Conservation (phyloP, 2,888 invertebrate genomes). For the Boloria selene region DNA sequence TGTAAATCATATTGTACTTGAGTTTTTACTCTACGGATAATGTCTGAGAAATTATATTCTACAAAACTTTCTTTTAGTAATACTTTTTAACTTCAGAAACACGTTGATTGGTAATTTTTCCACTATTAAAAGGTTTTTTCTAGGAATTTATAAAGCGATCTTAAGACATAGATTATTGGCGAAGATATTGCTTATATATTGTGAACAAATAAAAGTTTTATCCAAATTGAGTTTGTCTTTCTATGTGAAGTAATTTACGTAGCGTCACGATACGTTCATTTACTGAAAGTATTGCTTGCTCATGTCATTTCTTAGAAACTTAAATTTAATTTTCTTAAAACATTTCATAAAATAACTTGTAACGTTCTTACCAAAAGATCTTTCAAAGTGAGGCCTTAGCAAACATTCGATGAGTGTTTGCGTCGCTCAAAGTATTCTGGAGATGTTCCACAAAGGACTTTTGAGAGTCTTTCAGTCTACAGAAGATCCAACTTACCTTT, state of each 20-base stretch:
- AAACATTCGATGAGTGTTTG: slow-evolving; percentile 41
- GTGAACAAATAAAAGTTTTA: too few relatives aligned
- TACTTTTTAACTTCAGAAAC: too few relatives aligned
- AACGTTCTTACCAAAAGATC: slow-evolving; percentile 22
- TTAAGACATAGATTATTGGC: too few relatives aligned
- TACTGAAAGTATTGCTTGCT: too few relatives aligned
- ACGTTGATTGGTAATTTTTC: too few relatives aligned
- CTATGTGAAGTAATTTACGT: too few relatives aligned
- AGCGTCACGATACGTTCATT: too few relatives aligned
- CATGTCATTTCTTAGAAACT: not conserved
- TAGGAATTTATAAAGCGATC: too few relatives aligned
- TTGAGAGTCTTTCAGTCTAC: slow-evolving; percentile 41
- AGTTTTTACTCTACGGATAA: not conserved
- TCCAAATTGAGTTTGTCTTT: too few relatives aligned
- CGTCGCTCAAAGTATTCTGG: slow-evolving; percentile 38
- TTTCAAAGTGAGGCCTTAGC: slow-evolving; percentile 35
- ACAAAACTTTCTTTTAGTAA: not conserved
- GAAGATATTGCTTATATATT: too few relatives aligned
- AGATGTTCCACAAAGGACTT: slow-evolving; percentile 40
- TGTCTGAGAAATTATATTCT: slow-evolving; percentile 2
- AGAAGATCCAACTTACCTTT: slow-evolving; percentile 39
- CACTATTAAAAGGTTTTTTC: too few relatives aligned
- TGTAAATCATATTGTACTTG: slow-evolving; percentile 13
- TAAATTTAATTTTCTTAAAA: slow-evolving; percentile 1
- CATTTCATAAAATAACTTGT: slow-evolving; percentile 15